Percentiles rank a stretch among this genome's conserved stretches.
Evolutionary conservation across 2,888 invertebrate genomes (phyloP).

Genomic region (Himalopsyche japonica): DNA sequence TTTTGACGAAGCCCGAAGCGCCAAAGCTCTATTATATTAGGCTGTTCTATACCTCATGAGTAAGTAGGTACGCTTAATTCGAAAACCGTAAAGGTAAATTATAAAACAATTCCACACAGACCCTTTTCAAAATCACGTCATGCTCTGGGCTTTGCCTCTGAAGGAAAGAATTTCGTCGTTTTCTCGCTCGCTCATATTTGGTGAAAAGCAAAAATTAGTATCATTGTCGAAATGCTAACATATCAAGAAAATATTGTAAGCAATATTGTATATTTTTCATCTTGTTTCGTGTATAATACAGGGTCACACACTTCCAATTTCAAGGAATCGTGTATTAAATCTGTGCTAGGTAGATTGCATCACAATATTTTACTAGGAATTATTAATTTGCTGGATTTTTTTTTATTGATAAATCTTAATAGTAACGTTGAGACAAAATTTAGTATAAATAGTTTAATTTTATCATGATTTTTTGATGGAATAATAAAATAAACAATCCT

Average conservation of each 20-base stretch:
- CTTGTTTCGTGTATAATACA: no score
- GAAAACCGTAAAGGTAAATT: slow-evolving; percentile 38
- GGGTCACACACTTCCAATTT: no score
- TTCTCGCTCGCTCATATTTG: slow-evolving; percentile 1
- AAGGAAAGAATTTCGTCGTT: slow-evolving; percentile 18
- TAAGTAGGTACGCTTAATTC: slow-evolving; percentile 30
- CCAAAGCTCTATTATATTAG: slow-evolving; percentile 23
- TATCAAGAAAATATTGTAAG: neutral
- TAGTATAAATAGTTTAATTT: no score
- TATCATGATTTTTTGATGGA: no score
- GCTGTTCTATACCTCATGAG: slow-evolving; percentile 13
- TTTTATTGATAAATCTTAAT: no score
- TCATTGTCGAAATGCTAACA: neutral
- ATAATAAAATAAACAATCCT: no score
- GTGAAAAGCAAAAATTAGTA: neutral
- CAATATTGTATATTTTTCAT: no score
- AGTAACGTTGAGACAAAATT: no score
- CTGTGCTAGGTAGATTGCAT: no score
- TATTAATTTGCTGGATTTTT: no score
- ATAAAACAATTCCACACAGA: slow-evolving; percentile 38
- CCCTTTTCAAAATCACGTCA: slow-evolving; percentile 40
- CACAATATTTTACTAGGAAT: no score
- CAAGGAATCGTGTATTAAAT: no score
- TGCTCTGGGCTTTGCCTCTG: slow-evolving; percentile 27
- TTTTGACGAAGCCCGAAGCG: neutral